Evolutionary conservation across 2,888 invertebrate species (phyloP).

Genomic region (Yponomeuta cagnagella): DNA sequence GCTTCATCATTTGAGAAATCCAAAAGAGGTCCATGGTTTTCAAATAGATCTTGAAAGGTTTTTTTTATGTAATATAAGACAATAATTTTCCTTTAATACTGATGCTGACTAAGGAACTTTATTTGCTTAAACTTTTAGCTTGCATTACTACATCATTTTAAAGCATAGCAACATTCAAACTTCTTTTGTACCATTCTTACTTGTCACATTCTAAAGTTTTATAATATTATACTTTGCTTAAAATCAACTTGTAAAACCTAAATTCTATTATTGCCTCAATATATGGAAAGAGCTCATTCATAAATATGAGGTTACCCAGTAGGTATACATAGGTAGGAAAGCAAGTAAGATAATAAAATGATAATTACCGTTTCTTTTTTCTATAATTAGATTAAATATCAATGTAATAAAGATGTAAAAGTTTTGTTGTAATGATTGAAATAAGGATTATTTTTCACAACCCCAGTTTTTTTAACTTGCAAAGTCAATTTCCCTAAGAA

Average conservation of each 20-base stretch:
- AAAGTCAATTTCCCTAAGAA: conserved; percentile 13
- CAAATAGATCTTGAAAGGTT: not conserved
- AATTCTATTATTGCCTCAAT: not conserved
- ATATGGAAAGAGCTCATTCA: not conserved
- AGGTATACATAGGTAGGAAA: not conserved
- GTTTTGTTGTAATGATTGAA: conserved; percentile 26
- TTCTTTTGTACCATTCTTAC: not conserved
- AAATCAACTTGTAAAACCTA: not conserved
- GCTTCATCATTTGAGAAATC: not conserved
- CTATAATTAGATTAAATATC: not conserved
- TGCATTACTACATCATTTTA: not conserved
- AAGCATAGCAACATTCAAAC: not conserved
- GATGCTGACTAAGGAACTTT: not conserved
- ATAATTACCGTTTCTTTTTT: not conserved
- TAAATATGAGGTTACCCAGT: not conserved
- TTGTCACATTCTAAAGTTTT: not conserved
- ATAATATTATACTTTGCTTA: not conserved
- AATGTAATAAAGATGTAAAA: conserved; percentile 14
- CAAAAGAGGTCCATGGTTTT: not conserved
- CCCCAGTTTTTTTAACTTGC: conserved; percentile 16
- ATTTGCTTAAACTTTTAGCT: not conserved
- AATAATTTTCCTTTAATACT: not conserved
- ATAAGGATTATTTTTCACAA: conserved; percentile 34
- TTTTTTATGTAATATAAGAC: not conserved
- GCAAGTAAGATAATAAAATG: not conserved